Evolutionary conservation across 2,113 vertebrate genomes (phyloP).

Genomic region (Pangasianodon gigas): DNA sequence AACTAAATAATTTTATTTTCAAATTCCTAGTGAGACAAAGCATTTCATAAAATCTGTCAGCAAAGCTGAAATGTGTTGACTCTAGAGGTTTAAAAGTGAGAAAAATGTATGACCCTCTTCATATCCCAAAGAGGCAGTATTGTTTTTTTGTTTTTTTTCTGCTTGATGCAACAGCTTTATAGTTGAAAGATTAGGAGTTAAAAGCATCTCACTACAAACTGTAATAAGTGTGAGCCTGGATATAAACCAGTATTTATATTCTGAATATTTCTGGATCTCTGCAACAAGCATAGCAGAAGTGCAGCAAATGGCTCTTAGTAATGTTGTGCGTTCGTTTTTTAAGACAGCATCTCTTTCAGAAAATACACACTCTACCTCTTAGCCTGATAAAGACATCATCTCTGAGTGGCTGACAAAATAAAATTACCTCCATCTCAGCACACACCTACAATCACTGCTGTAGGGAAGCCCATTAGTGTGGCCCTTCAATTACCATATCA

Average conservation of each 20-base stretch:
- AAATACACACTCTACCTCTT: constrained; percentile 42
- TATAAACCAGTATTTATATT: constrained; percentile 8
- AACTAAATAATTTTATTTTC: not conserved
- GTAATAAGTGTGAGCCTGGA: not conserved
- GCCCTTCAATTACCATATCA: constrained; percentile 59
- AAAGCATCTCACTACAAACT: not conserved
- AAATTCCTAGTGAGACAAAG: constrained; percentile 5
- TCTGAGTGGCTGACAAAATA: constrained; percentile 35
- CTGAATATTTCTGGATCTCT: not conserved
- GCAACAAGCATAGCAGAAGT: not conserved
- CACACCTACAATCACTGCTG: constrained; percentile 40
- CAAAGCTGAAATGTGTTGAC: not conserved
- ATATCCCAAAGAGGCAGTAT: not conserved
- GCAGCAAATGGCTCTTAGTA: not conserved
- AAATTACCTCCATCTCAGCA: constrained; percentile 23
- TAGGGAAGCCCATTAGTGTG: constrained; percentile 49
- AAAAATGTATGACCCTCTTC: constrained; percentile 3
- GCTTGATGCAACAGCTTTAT: not conserved
- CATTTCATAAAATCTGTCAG: constrained; percentile 5
- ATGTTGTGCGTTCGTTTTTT: not conserved
- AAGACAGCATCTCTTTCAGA: constrained; percentile 9
- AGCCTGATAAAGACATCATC: constrained; percentile 36
- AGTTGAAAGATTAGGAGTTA: not conserved
- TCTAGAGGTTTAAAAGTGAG: not conserved
- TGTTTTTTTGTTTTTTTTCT: not conserved